Evolutionary conservation across 2,113 vertebrate genomes (phyloP).

Genomic region (Cinclus mexicanus): DNA sequence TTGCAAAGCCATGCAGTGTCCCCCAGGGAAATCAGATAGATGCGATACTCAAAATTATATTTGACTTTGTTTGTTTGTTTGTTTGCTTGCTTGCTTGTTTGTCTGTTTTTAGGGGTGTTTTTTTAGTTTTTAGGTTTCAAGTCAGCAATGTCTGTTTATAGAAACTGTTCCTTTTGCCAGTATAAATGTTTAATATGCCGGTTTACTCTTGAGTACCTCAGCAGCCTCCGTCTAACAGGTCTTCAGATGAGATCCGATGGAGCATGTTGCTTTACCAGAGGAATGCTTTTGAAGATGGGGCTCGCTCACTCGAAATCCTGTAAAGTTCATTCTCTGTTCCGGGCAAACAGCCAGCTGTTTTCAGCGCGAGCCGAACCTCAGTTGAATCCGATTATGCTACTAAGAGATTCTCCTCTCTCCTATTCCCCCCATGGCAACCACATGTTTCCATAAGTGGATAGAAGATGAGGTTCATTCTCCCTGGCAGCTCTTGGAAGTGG

Average conservation of each 20-base stretch:
- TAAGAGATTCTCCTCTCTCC: conserved; percentile 3
- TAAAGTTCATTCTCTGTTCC: conserved; percentile 42
- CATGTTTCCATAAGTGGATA: not conserved
- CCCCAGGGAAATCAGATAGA: not conserved
- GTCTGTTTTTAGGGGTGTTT: not conserved
- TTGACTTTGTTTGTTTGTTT: not conserved
- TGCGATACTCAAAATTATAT: not conserved
- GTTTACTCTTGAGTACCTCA: not conserved
- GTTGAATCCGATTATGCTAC: conserved; percentile 19
- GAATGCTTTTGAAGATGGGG: conserved; percentile 56
- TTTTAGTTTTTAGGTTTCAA: not conserved
- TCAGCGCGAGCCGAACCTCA: not conserved
- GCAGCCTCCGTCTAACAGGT: not conserved
- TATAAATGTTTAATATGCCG: not conserved
- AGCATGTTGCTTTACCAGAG: conserved; percentile 16
- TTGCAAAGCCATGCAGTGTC: not conserved
- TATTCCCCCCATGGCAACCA: conserved; percentile 22
- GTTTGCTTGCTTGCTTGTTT: not conserved
- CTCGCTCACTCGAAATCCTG: conserved; percentile 12
- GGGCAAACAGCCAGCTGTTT: conserved; percentile 52
- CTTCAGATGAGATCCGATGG: not conserved
- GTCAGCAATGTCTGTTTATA: not conserved
- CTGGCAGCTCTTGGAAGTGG: not conserved
- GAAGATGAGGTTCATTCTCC: conserved; percentile 1
- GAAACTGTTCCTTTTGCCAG: not conserved